Evolutionary conservation across 2,797 vertebrate species (phyloP).

Genomic region (Hipposideros larvatus): DNA sequence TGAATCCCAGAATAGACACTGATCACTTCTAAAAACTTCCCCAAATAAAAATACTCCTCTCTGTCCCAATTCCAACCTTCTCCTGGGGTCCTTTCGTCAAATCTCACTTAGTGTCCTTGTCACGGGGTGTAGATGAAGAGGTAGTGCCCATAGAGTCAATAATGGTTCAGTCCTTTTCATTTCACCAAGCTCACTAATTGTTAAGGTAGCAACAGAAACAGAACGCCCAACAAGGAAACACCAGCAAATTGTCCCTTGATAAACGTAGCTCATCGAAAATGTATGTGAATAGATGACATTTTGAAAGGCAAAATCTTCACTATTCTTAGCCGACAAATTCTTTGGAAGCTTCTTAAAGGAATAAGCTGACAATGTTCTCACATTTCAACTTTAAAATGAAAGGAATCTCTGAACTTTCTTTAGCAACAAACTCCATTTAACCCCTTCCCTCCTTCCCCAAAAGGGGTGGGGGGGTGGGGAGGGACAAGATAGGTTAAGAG

Average conservation of each 20-base stretch:
- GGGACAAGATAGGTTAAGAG: neutral
- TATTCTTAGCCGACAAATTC: conserved; percentile 72
- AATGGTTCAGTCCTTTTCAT: conserved; percentile 36
- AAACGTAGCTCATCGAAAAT: conserved; percentile 40
- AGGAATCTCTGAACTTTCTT: conserved; percentile 66
- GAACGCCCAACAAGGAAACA: conserved; percentile 38
- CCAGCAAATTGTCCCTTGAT: neutral
- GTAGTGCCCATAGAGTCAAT: neutral
- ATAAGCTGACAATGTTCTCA: conserved; percentile 49
- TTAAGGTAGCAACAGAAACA: conserved; percentile 17
- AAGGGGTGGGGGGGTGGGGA: neutral
- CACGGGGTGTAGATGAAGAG: neutral
- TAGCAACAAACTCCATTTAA: conserved; percentile 54
- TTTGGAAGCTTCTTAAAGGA: conserved; percentile 68
- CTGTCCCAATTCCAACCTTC: neutral
- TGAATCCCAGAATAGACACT: neutral
- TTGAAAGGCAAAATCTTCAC: conserved; percentile 66
- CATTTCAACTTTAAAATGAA: conserved; percentile 72
- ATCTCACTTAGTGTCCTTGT: neutral
- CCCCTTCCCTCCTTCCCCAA: neutral
- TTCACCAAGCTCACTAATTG: neutral
- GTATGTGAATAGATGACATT: conserved; percentile 58
- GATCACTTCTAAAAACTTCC: neutral
- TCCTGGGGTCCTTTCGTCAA: neutral
- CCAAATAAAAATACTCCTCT: neutral